A percentile compares a stretch with the other conserved stretches of the same genome.
phyloP scores from a whole-genome alignment of 2,113 vertebrate species.

The Sminthopsis crassicaudata region DNA sequence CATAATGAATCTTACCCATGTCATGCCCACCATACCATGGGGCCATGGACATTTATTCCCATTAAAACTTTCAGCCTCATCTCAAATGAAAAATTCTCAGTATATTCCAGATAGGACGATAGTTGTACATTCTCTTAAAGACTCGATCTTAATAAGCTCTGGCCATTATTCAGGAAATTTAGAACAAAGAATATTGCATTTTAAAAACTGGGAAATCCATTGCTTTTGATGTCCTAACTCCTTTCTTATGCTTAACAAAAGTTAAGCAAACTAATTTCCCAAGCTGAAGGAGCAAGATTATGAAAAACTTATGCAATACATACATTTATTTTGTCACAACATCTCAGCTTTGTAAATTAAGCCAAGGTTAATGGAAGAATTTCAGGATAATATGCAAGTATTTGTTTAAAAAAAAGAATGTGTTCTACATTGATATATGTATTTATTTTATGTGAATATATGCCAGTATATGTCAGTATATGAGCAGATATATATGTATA shows the following conservation, averaged over 20 bases:
- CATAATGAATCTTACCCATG: not conserved
- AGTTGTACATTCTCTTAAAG: conserved; percentile 60
- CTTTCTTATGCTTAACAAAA: conserved; percentile 62
- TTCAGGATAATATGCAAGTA: not conserved
- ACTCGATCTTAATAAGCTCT: conserved; percentile 71
- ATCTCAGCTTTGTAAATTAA: conserved; percentile 8
- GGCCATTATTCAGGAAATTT: conserved; percentile 51
- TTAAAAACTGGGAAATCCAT: conserved; percentile 48
- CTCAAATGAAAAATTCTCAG: conserved; percentile 65
- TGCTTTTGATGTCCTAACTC: conserved; percentile 69
- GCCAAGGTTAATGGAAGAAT: conserved; percentile 16
- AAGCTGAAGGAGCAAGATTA: conserved; percentile 45
- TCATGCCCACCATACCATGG: not conserved
- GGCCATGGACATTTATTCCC: conserved; percentile 23
- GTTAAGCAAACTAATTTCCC: conserved; percentile 44
- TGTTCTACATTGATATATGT: not conserved
- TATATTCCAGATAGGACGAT: conserved; percentile 35
- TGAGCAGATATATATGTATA: not conserved
- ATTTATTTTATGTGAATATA: not conserved
- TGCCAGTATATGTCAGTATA: not conserved
- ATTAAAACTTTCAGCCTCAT: conserved; percentile 65
- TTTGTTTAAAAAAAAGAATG: not conserved
- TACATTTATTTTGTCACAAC: conserved; percentile 32
- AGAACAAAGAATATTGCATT: conserved; percentile 66
- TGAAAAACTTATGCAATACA: conserved; percentile 49